phyloP scores from a whole-genome alignment of 2,113 vertebrate species.

The Nerophis lumbriciformis region DNA sequence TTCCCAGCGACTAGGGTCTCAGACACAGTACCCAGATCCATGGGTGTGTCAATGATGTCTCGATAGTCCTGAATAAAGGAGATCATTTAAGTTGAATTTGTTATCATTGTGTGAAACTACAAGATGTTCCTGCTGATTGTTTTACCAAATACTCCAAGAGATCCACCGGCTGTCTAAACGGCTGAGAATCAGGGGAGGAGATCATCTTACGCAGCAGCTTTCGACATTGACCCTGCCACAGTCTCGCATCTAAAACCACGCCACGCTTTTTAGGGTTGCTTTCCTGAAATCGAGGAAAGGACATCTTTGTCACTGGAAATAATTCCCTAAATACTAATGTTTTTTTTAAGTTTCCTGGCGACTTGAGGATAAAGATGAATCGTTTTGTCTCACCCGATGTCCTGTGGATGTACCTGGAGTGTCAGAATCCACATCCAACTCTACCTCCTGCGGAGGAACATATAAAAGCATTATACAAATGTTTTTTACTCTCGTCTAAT shows the following conservation, averaged over 20 bases:
- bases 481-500: no score
- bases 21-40: conserved; percentile 93
- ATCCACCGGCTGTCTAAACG: conserved; percentile 88
- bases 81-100: not conserved
- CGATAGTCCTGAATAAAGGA: conserved; percentile 79
- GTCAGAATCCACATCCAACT: conserved; percentile 88
- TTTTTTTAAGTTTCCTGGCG: not conserved
- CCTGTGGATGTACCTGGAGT: conserved; percentile 91
- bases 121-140: not conserved
- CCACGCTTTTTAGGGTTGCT: conserved; percentile 55
- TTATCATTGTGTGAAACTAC: not conserved
- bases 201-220: conserved; percentile 86
- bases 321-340: not conserved
- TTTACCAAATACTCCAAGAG: conserved; percentile 84
- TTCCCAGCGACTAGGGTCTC: conserved; percentile 85
- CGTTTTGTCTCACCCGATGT: conserved; percentile 71
- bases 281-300: conserved; percentile 32
- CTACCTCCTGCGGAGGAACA: conserved; percentile 72
- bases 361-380: not conserved
- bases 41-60: conserved; percentile 88
- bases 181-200: conserved; percentile 83
- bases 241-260: conserved; percentile 67
- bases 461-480: not conserved
- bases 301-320: not conserved
- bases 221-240: conserved; percentile 83